Evolutionary conservation across 2,797 vertebrate species (phyloP).

Genomic region (Triplophysa bombifrons): DNA sequence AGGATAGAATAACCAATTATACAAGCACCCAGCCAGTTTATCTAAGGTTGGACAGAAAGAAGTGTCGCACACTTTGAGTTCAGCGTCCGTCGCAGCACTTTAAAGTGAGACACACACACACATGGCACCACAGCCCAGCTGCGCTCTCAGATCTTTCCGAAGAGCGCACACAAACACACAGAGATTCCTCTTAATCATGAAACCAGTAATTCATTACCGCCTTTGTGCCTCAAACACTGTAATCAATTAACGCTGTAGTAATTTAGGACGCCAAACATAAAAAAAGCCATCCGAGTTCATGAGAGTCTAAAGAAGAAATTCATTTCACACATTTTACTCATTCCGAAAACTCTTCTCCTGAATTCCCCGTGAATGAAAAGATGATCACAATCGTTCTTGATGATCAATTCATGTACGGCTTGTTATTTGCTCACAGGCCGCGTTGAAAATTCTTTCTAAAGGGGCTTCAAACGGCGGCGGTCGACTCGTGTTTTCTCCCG

Average conservation of each 20-base stretch:
- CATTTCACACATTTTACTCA: too few relatives aligned
- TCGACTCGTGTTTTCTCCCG: conserved; percentile 19
- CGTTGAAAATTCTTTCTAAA: conserved; percentile 74
- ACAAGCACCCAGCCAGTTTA: conserved; percentile 92
- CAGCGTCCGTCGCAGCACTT: conserved; percentile 23
- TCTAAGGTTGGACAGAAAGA: conserved; percentile 88
- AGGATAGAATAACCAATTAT: conserved; percentile 97
- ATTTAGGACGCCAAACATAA: conserved; percentile 17
- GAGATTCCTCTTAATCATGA: conserved; percentile 58
- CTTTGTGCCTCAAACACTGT: conserved; percentile 39
- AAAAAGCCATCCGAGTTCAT: conserved; percentile 23
- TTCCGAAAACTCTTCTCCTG: conserved; percentile 10
- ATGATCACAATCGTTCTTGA: conserved; percentile 75
- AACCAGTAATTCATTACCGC: conserved; percentile 41
- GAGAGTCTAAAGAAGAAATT: conserved; percentile 31
- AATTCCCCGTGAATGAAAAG: conserved; percentile 71
- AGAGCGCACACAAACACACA: conserved; percentile 35
- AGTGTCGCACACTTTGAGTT: conserved; percentile 60
- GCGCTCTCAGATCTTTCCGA: conserved; percentile 34
- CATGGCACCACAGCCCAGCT: conserved; percentile 23
- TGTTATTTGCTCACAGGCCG: conserved; percentile 41
- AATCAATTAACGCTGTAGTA: conserved; percentile 27
- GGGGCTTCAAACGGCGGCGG: conserved; percentile 66
- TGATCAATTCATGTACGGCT: conserved; percentile 76
- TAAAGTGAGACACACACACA: conserved; percentile 43